Evolutionary conservation across 2,797 vertebrate genomes (phyloP), one percentile per base, ranked within the genome.

Genomic region (Gallirallus australis): DNA sequence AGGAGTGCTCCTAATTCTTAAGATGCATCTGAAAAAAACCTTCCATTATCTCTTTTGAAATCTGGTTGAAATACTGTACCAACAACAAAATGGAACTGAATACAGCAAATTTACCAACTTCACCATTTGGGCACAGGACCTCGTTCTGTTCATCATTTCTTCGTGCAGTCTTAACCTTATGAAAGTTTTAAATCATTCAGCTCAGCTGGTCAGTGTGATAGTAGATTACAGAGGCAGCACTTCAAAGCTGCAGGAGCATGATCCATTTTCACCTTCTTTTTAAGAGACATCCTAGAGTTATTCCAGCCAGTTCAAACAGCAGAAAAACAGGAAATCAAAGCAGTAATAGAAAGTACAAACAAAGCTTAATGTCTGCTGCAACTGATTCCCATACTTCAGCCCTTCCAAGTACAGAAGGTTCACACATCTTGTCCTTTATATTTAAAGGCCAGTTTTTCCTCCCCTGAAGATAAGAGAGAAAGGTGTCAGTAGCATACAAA

Each of bases 261-360:
- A 92, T 89, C 35, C 68, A 53, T 85, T 87, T 76, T 53, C 56
- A 18, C 75, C 73, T 71, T 59, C 78, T 82, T 73, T 78, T 96
- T 76, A 85, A 92, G 69, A 78, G 31, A 53, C 10, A 30, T 0
- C 0, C 18, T 66, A 20, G 68, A 73, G 53, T 68, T 82, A 73
- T 73, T 73, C 60, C 71, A 94, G 39, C 8, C 56, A 65, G 52
- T 82, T 93, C 81, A 94, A 82, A 84, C 0, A 0, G 12, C 60
- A 89, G 48, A 93, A 60, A 70, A 94, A 68, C 9, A 31, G 35
- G 68, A 91, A 93, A 82, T 92, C 82, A 92, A 93, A 91, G 42
- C 1, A 3, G 18, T 54, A 86, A 79, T 5, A 86, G 53, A 71
- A 90, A 81, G 47, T 57, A 61, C 45, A 93, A 91, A 88, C 33